A percentile compares a stretch with the other conserved stretches of the same genome.
These are phyloP conservation scores for Drosophila mayaguana DNA, from an alignment of 2,888 invertebrate genomes.

Conservation along the genomic window DNA sequence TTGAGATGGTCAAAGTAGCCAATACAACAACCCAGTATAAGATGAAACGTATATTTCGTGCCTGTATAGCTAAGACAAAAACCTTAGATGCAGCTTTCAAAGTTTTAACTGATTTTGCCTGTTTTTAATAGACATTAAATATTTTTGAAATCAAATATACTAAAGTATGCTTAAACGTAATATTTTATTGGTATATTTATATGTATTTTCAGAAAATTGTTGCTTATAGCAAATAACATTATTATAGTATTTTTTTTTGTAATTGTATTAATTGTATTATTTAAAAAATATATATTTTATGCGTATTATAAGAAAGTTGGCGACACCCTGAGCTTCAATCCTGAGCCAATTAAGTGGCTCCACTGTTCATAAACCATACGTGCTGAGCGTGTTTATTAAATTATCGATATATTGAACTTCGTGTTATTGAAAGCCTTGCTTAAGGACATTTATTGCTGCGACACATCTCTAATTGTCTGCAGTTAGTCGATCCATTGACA, in stretches of 20 bases:
- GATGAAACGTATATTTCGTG: not conserved
- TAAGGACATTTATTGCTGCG: conserved; percentile 21
- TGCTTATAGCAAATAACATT: no score
- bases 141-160: not conserved
- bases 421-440: not conserved
- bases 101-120: not conserved
- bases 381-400: not conserved
- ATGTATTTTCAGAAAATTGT: no score
- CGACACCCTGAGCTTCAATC: not conserved
- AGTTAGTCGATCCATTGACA: conserved; percentile 25
- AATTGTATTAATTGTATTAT: no score
- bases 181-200: no score
- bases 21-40: conserved; percentile 10
- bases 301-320: no score
- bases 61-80: conserved; percentile 20
- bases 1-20: not conserved
- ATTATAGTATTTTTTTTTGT: no score
- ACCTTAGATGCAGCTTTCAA: conserved; percentile 2
- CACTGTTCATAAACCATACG: not conserved
- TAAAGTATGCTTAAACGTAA: no score
- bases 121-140: not conserved
- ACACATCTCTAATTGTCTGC: conserved; percentile 19
- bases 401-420: not conserved
- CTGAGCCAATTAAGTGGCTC: not conserved
- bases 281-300: no score